These are phyloP conservation scores for Anoplophora glabripennis DNA, from an alignment of 1,140 invertebrate species.

Conservation along the genomic window DNA sequence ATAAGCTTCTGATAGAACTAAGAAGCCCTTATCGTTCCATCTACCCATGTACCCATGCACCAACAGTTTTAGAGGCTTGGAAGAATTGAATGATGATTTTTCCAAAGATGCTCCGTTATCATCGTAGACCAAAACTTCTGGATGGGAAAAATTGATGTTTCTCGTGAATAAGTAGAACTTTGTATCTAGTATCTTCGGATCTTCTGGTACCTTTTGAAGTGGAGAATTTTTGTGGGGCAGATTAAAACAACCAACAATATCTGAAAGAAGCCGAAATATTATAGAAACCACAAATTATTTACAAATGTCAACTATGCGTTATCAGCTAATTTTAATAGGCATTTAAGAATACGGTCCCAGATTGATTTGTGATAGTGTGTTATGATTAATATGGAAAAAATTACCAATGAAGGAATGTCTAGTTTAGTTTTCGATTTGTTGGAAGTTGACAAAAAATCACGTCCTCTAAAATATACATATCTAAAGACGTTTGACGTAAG, in stretches of 20 bases:
- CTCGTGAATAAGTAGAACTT: conserved; percentile 59
- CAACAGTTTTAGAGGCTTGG: conserved; percentile 57
- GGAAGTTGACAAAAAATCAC: too few relatives aligned
- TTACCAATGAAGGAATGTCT: too few relatives aligned
- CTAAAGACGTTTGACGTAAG: too few relatives aligned
- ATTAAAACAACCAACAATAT: conserved; percentile 46
- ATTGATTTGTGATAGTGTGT: too few relatives aligned
- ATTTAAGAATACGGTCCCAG: too few relatives aligned
- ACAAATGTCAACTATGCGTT: too few relatives aligned
- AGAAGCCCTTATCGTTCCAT: conserved; percentile 43
- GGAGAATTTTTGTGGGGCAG: conserved; percentile 44
- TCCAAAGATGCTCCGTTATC: conserved; percentile 51
- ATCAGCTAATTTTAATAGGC: too few relatives aligned
- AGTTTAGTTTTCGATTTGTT: too few relatives aligned
- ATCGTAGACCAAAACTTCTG: conserved; percentile 49
- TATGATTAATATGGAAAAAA: too few relatives aligned
- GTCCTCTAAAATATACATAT: too few relatives aligned
- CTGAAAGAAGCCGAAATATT: conserved; percentile 27
- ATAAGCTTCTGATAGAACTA: conserved; percentile 40
- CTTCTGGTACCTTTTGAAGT: conserved; percentile 43
- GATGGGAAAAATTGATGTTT: conserved; percentile 44
- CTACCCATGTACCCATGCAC: conserved; percentile 55
- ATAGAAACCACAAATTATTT: too few relatives aligned
- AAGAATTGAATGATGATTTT: conserved; percentile 52
- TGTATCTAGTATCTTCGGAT: conserved; percentile 49